A percentile compares a stretch with the other conserved stretches of the same genome.
These are phyloP conservation scores for Danio aesculapii DNA, from an alignment of 2,797 vertebrate species.

Conservation along the genomic window DNA sequence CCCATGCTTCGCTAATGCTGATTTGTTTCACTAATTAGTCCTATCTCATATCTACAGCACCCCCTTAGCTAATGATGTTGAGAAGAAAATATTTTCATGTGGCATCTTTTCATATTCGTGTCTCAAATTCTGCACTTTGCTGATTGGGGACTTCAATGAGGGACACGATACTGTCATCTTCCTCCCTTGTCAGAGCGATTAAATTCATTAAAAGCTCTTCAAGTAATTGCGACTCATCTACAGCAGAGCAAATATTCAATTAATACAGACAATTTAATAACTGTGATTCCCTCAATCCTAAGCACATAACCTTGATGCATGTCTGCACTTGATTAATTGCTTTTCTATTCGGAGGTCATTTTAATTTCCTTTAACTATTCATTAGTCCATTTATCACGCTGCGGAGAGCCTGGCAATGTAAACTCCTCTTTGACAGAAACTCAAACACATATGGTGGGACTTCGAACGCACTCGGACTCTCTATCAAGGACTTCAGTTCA, in stretches of 20 bases:
- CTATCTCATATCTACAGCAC: slow-evolving; percentile 4
- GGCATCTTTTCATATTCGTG: slow-evolving; percentile 28
- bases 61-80: slow-evolving; percentile 35
- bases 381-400: slow-evolving; percentile 66
- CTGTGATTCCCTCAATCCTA: slow-evolving; percentile 70
- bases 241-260: slow-evolving; percentile 80
- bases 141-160: slow-evolving; percentile 38
- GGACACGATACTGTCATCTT: slow-evolving; percentile 45
- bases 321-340: slow-evolving; percentile 74
- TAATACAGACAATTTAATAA: slow-evolving; percentile 79
- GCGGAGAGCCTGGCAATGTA: slow-evolving; percentile 32
- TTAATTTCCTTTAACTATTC: slow-evolving; percentile 78
- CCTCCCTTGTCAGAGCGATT: slow-evolving; percentile 63
- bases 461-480: slow-evolving; percentile 23
- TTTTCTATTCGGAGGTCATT: slow-evolving; percentile 79
- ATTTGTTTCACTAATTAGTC: slow-evolving; percentile 26
- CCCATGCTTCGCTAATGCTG: not conserved
- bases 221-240: slow-evolving; percentile 77
- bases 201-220: slow-evolving; percentile 75
- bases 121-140: slow-evolving; percentile 48
- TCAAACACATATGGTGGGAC: slow-evolving; percentile 24
- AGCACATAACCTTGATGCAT: slow-evolving; percentile 65
- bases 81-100: slow-evolving; percentile 17
- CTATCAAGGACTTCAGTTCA: not conserved
- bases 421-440: slow-evolving; percentile 43